phyloP scores from a whole-genome alignment of 2,888 invertebrate species.

The Venusia cambrica region DNA sequence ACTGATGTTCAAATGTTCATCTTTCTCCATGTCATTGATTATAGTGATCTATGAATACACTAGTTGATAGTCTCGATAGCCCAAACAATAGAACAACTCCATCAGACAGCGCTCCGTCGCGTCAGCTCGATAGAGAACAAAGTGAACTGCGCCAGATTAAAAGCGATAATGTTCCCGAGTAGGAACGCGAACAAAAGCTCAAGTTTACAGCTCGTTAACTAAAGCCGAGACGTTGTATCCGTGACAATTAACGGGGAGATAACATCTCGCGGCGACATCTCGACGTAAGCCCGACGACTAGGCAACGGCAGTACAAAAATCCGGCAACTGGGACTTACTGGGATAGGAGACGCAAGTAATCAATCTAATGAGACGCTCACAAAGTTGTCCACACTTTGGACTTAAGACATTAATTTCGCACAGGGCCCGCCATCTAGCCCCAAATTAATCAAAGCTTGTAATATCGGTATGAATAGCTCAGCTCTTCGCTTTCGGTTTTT shows the following conservation, averaged over 20 bases:
- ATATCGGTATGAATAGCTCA: conserved; percentile 13
- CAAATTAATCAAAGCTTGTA: too few relatives aligned
- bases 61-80: conserved; percentile 1
- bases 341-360: conserved; percentile 32
- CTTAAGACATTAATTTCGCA: too few relatives aligned
- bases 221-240: conserved; percentile 48
- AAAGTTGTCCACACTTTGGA: conserved; percentile 27
- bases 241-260: conserved; percentile 63
- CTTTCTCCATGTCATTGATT: too few relatives aligned
- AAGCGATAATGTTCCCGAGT: conserved; percentile 27
- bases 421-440: too few relatives aligned
- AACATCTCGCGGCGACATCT: conserved; percentile 46
- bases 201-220: conserved; percentile 67
- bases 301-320: conserved; percentile 42
- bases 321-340: conserved; percentile 30
- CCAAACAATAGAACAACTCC: conserved; percentile 6
- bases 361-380: conserved; percentile 39
- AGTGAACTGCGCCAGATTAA: conserved; percentile 20
- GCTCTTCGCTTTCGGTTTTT: conserved; percentile 4
- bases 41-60: conserved; percentile 2
- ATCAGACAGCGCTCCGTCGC: conserved; percentile 7
- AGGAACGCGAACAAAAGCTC: conserved; percentile 48
- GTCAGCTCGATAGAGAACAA: conserved; percentile 11
- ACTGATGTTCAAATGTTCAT: too few relatives aligned
- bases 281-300: conserved; percentile 36